Conservation (phyloP, 92 coral and sea anemone species). For the Phenganax subtilis region DNA sequence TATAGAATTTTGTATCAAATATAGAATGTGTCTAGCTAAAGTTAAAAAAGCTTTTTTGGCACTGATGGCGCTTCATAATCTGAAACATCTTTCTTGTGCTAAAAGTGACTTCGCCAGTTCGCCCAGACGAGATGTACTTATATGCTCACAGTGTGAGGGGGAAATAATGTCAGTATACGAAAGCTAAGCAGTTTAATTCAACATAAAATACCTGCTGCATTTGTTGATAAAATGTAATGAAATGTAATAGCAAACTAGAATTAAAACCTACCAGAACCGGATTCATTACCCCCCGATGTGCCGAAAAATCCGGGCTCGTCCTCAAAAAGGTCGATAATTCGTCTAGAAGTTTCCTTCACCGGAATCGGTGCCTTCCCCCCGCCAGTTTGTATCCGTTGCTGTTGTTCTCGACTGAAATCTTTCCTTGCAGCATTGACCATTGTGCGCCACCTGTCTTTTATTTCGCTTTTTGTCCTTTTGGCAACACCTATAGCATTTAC, state of each 20-base stretch:
- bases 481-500: conserved; percentile 29
- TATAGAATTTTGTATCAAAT: too few species aligned
- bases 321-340: conserved; percentile 44
- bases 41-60: too few species aligned
- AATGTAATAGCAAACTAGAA: conserved; percentile 48
- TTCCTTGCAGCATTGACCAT: conserved; percentile 17
- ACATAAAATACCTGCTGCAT: conserved; percentile 11
- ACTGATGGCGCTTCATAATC: background rate
- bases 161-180: too few species aligned
- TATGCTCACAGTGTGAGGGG: too few species aligned
- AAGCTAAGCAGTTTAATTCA: too few species aligned
- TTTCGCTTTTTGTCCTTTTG: background rate
- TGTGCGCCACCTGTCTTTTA: conserved; percentile 20
- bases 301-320: conserved; percentile 53
- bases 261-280: conserved; percentile 47
- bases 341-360: conserved; percentile 10
- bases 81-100: background rate
- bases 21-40: too few species aligned
- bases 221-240: background rate
- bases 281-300: conserved; percentile 46
- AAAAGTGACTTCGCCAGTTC: too few species aligned
- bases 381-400: conserved; percentile 32
- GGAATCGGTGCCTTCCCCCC: conserved; percentile 40
- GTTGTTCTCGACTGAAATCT: conserved; percentile 2
- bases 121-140: too few species aligned